Evolutionary conservation across 2,797 vertebrate genomes (phyloP).

Genomic region (Ptychobarbus kaznakovi): DNA sequence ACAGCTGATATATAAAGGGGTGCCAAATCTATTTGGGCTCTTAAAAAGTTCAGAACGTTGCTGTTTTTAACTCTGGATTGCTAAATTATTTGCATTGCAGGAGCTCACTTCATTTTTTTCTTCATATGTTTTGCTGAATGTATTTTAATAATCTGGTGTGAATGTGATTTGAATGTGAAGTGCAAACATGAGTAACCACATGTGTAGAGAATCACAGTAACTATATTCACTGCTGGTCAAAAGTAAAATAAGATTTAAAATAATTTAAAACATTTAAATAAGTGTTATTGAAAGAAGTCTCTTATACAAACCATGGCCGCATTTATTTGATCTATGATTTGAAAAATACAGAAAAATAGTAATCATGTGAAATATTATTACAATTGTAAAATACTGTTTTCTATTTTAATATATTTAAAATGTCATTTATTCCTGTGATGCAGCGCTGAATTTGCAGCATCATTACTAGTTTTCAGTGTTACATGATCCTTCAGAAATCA

Average conservation of each 20-base stretch:
- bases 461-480: not conserved
- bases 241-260: not conserved
- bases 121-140: not conserved
- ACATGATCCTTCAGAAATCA: not conserved
- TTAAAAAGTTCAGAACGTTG: not conserved
- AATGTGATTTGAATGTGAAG: not conserved
- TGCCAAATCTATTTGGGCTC: not conserved
- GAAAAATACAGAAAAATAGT: not conserved
- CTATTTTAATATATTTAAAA: not conserved
- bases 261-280: too few relatives aligned
- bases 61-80: not conserved
- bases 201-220: not conserved
- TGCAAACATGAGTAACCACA: not conserved
- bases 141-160: not conserved
- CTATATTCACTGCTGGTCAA: not conserved
- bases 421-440: not conserved
- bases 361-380: not conserved
- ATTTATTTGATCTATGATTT: not conserved
- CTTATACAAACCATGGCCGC: not conserved
- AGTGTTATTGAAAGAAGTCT: not conserved
- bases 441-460: not conserved
- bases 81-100: not conserved
- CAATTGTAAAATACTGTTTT: not conserved
- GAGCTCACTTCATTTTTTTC: not conserved
- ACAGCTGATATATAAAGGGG: not conserved